Evolutionary conservation across 1,140 invertebrate species (phyloP), one percentile per base, ranked within the genome.

Genomic region (Habropoda laboriosa): DNA sequence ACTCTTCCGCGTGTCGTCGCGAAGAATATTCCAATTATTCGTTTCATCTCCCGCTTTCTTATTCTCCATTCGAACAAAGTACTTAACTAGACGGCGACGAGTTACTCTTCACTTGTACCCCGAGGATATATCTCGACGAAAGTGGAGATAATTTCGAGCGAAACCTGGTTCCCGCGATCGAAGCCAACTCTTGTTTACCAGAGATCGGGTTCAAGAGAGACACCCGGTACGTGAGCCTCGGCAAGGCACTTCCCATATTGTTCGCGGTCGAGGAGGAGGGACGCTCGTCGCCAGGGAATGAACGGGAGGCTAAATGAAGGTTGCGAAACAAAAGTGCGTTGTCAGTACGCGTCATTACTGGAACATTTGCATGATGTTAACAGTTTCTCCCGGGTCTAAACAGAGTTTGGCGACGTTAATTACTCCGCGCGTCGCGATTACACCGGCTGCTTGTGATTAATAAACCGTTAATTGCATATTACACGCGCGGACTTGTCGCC

Each of bases 241-340:
- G 58, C 70, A 63, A 79, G 70, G 68, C 40, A 73, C 68, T 79
- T 79, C 58, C 70, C 77, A 63, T 79, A 79, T 73, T 79, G 77
- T 79, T 73, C 77, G 70, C 30, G 70, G 68, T 79, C 70, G 77
- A 55, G 70, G 70, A 79, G 77, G 58, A 64, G 68, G 57, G 77
- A 61, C 27, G 76, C 32, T 35, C 76, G 77, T 79, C 77, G 58
- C 77, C 40, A 47, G 77, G 70, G 77, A 72, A 79, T 71, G 77
- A 79, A 73, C 77, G 49, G 75, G 47, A 64, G 70, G 77, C 70
- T 79, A 73, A 79, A 79, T 79, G 77, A 79, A 79, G 67, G 77
- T 79, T 79, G 77, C 70, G 77, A 79, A 79, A 79, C 77, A 79
- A 79, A 79, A 79, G 77, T 79, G 77, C 77, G 77, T 79, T 79